These are phyloP conservation scores for Endotricha flammealis DNA, from an alignment of 2,888 invertebrate genomes.

Conservation along the genomic window DNA sequence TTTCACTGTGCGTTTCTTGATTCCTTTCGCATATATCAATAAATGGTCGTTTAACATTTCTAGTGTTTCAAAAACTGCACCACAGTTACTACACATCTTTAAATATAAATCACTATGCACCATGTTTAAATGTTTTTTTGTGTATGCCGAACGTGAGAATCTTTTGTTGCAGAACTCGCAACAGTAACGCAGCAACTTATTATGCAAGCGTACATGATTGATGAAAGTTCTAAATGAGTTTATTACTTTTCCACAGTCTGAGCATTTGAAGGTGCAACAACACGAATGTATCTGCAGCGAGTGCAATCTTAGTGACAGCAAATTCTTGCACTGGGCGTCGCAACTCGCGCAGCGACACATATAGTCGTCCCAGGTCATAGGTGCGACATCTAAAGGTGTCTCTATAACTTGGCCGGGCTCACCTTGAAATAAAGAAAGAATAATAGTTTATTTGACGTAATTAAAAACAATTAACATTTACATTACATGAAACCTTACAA, in stretches of 20 bases:
- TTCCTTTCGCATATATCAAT: slow-evolving; percentile 39
- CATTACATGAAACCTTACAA: too few species aligned
- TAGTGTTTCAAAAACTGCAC: slow-evolving; percentile 42
- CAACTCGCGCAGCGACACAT: slow-evolving; percentile 60
- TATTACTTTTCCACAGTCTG: slow-evolving; percentile 52
- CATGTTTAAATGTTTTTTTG: slow-evolving; percentile 46
- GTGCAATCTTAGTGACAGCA: slow-evolving; percentile 54
- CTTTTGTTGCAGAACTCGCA: slow-evolving; percentile 60
- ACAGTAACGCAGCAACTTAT: slow-evolving; percentile 48
- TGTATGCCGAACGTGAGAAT: slow-evolving; percentile 35
- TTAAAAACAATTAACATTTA: too few species aligned
- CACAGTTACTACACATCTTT: slow-evolving; percentile 52
- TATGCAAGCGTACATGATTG: slow-evolving; percentile 54
- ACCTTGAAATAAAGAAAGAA: too few species aligned
- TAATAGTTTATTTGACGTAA: too few species aligned
- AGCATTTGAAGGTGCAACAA: slow-evolving; percentile 61
- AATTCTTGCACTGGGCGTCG: slow-evolving; percentile 59
- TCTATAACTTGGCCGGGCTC: too few species aligned
- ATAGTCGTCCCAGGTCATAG: slow-evolving; percentile 55
- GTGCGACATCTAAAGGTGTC: slow-evolving; percentile 13
- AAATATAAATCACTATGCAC: slow-evolving; percentile 32
- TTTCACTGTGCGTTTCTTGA: slow-evolving; percentile 34
- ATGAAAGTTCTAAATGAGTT: slow-evolving; percentile 48
- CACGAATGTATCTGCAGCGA: slow-evolving; percentile 55
- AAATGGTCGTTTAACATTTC: slow-evolving; percentile 56